phyloP scores from a whole-genome alignment of 2,888 invertebrate genomes.

The Trachelus troglodyta region DNA sequence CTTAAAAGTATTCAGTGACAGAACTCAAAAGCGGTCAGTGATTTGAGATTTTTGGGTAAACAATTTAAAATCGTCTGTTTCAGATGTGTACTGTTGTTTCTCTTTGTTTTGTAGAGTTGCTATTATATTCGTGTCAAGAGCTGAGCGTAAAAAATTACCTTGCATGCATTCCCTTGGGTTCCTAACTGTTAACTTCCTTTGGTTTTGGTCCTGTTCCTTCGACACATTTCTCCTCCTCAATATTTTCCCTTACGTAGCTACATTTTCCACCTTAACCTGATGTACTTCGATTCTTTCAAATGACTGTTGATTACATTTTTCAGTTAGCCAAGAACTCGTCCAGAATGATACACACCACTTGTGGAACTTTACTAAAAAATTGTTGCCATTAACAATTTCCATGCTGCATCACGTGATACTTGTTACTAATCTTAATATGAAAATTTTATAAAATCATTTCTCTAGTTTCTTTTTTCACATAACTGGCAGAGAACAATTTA shows the following conservation, averaged over 20 bases:
- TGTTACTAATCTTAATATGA: neutral
- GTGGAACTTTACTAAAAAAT: neutral
- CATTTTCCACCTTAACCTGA: neutral
- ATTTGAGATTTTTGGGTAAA: neutral
- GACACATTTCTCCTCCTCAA: constrained; percentile 21
- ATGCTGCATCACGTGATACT: neutral
- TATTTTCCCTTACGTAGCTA: constrained; percentile 16
- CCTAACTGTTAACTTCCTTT: constrained; percentile 52
- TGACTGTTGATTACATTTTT: neutral
- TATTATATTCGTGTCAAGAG: constrained; percentile 26
- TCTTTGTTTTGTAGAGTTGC: constrained; percentile 7
- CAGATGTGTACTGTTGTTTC: neutral
- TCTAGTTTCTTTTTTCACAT: neutral
- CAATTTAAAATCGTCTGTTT: neutral
- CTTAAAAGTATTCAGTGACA: neutral
- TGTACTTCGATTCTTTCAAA: neutral
- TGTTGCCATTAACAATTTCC: neutral
- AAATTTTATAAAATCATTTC: too few relatives aligned
- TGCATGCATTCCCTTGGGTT: constrained; percentile 56
- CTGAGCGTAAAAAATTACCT: constrained; percentile 54
- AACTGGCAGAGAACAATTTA: neutral
- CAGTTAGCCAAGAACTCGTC: neutral
- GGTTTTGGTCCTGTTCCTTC: constrained; percentile 41
- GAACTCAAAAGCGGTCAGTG: neutral
- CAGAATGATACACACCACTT: neutral